Percentiles rank a stretch among this genome's conserved stretches.
Conservation (phyloP, 2,888 invertebrate species). For the Masnerella sp. region DNA sequence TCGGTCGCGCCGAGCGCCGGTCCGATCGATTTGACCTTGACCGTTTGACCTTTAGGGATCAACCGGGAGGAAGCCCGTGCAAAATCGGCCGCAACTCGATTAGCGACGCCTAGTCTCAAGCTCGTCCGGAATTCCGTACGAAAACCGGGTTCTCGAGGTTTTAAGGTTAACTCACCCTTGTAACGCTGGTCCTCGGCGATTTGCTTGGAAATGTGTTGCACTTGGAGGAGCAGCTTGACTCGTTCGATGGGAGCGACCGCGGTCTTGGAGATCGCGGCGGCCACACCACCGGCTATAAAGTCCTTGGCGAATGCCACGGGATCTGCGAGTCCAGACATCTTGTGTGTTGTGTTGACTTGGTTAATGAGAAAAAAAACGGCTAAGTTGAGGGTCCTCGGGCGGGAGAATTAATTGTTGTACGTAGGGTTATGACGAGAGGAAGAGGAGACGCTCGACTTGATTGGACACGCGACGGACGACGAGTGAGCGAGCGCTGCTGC, state of each 20-base stretch:
- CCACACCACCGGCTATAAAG: constrained; percentile 93
- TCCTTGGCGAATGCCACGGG: constrained; percentile 92
- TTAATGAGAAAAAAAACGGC: constrained; percentile 19
- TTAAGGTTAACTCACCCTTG: constrained; percentile 83
- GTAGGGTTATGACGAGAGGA: constrained; percentile 71
- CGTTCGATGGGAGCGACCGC: constrained; percentile 97
- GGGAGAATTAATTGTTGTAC: constrained; percentile 55
- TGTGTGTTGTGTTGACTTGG: constrained; percentile 60
- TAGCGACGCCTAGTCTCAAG: too few species aligned
- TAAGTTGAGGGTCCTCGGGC: constrained; percentile 46
- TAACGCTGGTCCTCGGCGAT: constrained; percentile 91
- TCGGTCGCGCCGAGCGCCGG: constrained; percentile 18
- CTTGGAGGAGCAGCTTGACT: constrained; percentile 95
- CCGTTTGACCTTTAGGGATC: constrained; percentile 18
- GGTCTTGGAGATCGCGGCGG: constrained; percentile 96
- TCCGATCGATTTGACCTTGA: constrained; percentile 36
- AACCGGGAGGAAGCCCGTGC: too few species aligned
- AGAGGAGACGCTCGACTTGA: constrained; percentile 71
- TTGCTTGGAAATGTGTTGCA: constrained; percentile 95
- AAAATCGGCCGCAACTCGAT: too few species aligned
- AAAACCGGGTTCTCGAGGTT: neutral
- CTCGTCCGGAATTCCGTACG: neutral
- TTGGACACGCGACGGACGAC: constrained; percentile 81
- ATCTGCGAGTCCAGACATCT: constrained; percentile 81
- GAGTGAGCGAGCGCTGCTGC: constrained; percentile 74